These are phyloP conservation scores for Pachypanchax playfairii DNA, from an alignment of 2,113 vertebrate species.

Conservation along the genomic window DNA sequence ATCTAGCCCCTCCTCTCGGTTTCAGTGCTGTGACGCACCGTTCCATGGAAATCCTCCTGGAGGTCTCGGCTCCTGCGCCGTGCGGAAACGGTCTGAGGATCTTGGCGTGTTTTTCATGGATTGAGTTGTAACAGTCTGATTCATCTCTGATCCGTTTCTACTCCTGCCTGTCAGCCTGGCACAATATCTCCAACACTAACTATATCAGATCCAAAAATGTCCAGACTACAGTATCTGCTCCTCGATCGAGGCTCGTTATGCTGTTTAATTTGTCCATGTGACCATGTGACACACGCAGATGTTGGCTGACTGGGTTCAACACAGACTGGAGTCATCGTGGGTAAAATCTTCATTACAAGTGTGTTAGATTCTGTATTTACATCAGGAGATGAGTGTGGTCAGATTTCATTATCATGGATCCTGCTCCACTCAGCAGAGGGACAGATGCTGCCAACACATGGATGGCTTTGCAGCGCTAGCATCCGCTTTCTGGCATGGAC, in stretches of 20 bases:
- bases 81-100: constrained; percentile 45
- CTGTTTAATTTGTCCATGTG: constrained; percentile 46
- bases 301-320: constrained; percentile 40
- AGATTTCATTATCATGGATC: constrained; percentile 68
- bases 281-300: constrained; percentile 48
- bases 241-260: constrained; percentile 58
- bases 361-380: constrained; percentile 60
- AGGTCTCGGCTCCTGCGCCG: constrained; percentile 33
- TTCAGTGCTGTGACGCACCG: background rate
- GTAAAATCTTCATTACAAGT: constrained; percentile 57
- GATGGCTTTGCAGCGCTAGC: constrained; percentile 72
- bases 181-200: constrained; percentile 8
- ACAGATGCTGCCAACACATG: constrained; percentile 70
- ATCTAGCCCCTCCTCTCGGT: background rate
- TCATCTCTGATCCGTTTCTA: constrained; percentile 53
- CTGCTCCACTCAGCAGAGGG: constrained; percentile 58
- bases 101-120: constrained; percentile 39
- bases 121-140: constrained; percentile 36
- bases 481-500: constrained; percentile 75
- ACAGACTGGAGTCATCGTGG: constrained; percentile 31
- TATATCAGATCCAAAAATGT: constrained; percentile 15
- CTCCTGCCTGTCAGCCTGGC: constrained; percentile 28
- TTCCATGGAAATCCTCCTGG: constrained; percentile 38
- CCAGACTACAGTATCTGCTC: constrained; percentile 21
- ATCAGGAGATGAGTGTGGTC: constrained; percentile 60